Evolutionary conservation across 2,113 vertebrate species (phyloP), one percentile per base, ranked within the genome.

Genomic region (Megaleporinus macrocephalus): DNA sequence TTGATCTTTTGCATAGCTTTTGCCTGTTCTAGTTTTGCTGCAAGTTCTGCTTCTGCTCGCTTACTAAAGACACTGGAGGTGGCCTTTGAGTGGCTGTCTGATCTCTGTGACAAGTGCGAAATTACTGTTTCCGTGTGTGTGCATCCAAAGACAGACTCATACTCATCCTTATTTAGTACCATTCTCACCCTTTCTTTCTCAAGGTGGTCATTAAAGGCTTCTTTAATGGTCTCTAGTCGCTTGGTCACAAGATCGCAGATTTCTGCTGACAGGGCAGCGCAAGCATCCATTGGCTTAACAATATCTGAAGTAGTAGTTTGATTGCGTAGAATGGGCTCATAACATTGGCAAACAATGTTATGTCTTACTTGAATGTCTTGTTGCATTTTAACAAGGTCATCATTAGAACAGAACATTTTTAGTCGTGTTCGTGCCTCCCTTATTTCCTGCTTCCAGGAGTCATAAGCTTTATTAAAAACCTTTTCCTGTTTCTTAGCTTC

Each of bases 281-380:
- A 86, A 26, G 77, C 80, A 44, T 85, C 86, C 77, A 87, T 85
- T 85, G n/a, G 80, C 7, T 71, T 77, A 2, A 63, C 85, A 66
- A 87, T 85, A 11, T 73, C 69, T 62, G 86, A 29, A 6, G 68
- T 89, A 10, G 59, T 80, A 11, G 9, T 74, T 59, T 70, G 24
- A 33, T 84, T 86, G 22, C 55, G 68, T 76, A 13, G 29, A 22
- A 89, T 83, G 18, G 85, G 73, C 51, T 88, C 76, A 83, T 88
- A 85, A 1, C 66, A 68, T 0, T 30, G 57, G 3, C 36, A n/a
- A n/a, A n/a, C n/a, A n/a, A n/a, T n/a, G n/a, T n/a, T n/a, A n/a
- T n/a, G n/a, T n/a, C n/a, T n/a, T n/a, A n/a, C n/a, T n/a, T n/a
- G n/a, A n/a, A n/a, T n/a, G n/a, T n/a, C n/a, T n/a, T n/a, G n/a